Conservation (phyloP, 2,888 invertebrate genomes). For the Margaritifera margaritifera region DNA sequence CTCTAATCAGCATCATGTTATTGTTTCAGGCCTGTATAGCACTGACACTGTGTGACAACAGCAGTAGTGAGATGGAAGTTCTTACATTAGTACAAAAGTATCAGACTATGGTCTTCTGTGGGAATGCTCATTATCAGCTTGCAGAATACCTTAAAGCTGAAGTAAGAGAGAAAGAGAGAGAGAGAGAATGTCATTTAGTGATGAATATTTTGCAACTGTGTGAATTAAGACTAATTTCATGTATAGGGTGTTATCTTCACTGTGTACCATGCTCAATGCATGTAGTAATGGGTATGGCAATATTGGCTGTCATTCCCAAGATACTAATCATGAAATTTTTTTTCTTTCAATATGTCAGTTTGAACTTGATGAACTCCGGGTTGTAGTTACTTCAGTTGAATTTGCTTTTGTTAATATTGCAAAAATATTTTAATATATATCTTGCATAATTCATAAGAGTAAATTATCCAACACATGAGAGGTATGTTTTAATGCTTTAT, state of each 20-base stretch:
- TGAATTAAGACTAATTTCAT: background rate
- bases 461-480: no score
- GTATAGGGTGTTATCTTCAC: background rate
- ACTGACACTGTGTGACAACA: constrained; percentile 80
- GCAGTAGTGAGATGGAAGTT: constrained; percentile 73
- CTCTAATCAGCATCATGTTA: constrained; percentile 2
- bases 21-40: constrained; percentile 80
- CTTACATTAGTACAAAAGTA: constrained; percentile 79
- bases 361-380: no score
- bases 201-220: background rate
- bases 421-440: no score
- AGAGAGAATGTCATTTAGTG: background rate
- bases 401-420: no score
- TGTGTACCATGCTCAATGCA: no score
- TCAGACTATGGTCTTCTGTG: constrained; percentile 81
- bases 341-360: no score
- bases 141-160: constrained; percentile 82
- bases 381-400: no score
- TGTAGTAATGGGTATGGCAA: no score
- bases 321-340: no score
- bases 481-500: no score
- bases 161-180: constrained; percentile 60
- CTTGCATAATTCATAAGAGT: no score
- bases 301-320: no score
- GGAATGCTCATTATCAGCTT: constrained; percentile 81